Conservation (phyloP, 2,113 vertebrate species). For the Myxocyprinus asiaticus region DNA sequence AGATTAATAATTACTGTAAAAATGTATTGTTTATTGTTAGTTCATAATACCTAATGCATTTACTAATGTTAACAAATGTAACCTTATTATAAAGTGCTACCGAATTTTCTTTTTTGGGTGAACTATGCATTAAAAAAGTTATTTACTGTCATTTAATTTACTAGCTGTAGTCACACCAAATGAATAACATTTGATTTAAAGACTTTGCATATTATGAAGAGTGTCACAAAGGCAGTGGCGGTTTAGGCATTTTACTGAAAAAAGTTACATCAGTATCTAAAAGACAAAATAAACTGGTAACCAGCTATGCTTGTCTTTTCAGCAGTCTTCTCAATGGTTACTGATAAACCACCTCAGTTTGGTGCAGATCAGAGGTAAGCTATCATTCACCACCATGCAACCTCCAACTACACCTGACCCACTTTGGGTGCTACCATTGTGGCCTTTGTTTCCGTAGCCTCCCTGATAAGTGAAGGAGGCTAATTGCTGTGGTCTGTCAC, state of each 20-base stretch:
- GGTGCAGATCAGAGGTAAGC: background rate
- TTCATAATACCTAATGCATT: too few relatives aligned
- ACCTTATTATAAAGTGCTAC: too few relatives aligned
- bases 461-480: conserved; percentile 41
- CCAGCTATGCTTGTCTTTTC: background rate
- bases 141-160: background rate
- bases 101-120: too few relatives aligned
- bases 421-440: conserved; percentile 11
- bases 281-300: too few relatives aligned
- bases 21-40: too few relatives aligned
- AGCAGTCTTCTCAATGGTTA: conserved; percentile 14
- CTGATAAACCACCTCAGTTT: conserved; percentile 11
- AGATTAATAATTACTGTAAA: too few relatives aligned
- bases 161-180: background rate
- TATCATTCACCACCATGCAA: conserved; percentile 2
- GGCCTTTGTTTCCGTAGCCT: conserved; percentile 15
- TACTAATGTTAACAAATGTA: too few relatives aligned
- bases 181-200: background rate
- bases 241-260: conserved; percentile 8
- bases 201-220: background rate
- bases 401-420: background rate
- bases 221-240: background rate
- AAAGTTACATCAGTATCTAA: background rate
- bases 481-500: conserved; percentile 37
- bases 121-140: background rate